Percentiles rank a stretch among this genome's conserved stretches.
Conservation (phyloP, 2,113 vertebrate genomes). For the Manacus vitellinus region DNA sequence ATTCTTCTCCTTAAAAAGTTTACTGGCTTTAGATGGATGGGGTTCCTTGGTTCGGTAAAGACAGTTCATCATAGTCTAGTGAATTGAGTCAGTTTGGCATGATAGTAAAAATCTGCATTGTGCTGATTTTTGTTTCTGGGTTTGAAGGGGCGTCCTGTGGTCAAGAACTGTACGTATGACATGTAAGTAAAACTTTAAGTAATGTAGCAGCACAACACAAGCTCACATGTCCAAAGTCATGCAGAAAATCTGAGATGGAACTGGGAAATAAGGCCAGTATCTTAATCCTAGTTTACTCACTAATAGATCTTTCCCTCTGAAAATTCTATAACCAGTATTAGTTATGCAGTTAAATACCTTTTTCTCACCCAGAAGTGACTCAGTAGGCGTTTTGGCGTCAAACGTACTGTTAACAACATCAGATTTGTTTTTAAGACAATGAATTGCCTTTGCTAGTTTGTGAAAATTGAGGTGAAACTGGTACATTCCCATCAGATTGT, state of each 20-base stretch:
- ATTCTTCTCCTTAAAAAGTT: background rate
- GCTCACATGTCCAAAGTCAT: background rate
- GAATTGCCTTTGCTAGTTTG: background rate
- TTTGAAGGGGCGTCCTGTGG: background rate
- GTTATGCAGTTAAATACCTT: background rate
- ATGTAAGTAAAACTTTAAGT: background rate
- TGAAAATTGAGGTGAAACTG: slow-evolving; percentile 6
- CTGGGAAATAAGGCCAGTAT: background rate
- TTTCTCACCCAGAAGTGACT: background rate
- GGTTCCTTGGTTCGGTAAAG: background rate
- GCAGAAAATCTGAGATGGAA: background rate
- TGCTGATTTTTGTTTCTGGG: background rate
- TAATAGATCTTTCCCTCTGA: background rate
- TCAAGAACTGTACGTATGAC: background rate
- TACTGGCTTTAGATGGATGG: background rate
- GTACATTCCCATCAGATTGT: background rate
- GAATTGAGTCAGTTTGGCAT: background rate
- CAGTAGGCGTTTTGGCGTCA: background rate
- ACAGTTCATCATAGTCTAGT: background rate
- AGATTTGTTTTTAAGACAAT: background rate
- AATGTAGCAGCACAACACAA: background rate
- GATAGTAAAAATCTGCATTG: background rate
- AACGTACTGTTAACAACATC: background rate
- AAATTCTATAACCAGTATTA: background rate
- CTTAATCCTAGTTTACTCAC: background rate